phyloP scores from a whole-genome alignment of 2,888 invertebrate species.

The Schrankia costaestrigalis region DNA sequence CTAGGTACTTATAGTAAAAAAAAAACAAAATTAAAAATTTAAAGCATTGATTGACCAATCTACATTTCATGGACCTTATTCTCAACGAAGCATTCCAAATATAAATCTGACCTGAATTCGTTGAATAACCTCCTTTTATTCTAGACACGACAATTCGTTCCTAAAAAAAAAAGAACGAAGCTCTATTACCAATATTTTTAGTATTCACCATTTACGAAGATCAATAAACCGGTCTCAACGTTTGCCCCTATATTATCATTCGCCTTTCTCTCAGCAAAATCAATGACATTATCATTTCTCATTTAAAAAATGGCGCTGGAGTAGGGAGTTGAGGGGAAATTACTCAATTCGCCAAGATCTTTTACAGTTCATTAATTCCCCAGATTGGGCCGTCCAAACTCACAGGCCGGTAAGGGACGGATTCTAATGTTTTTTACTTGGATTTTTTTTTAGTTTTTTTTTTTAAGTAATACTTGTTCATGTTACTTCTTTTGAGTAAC shows the following conservation, averaged over 20 bases:
- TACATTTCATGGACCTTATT: too few species aligned
- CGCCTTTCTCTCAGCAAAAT: slow-evolving; percentile 24
- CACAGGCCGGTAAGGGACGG: slow-evolving; percentile 46
- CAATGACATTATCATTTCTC: slow-evolving; percentile 53
- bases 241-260: slow-evolving; percentile 26
- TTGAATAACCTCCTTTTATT: too few species aligned
- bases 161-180: too few species aligned
- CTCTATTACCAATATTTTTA: background rate
- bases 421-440: slow-evolving; percentile 26
- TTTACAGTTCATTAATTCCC: slow-evolving; percentile 73
- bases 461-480: background rate
- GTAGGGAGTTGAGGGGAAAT: slow-evolving; percentile 48
- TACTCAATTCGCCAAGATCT: slow-evolving; percentile 67
- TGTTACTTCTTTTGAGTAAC: background rate
- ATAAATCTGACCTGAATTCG: too few species aligned
- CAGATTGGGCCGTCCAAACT: slow-evolving; percentile 66
- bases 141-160: too few species aligned
- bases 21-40: too few species aligned
- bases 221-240: slow-evolving; percentile 20
- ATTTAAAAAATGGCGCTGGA: slow-evolving; percentile 50
- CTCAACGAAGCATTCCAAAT: too few species aligned
- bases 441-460: background rate
- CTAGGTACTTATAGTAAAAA: too few species aligned
- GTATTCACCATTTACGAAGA: background rate
- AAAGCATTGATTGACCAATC: too few species aligned